These are phyloP conservation scores for Mesembrinibis cayennensis DNA, from an alignment of 2,113 vertebrate genomes.

Conservation along the genomic window DNA sequence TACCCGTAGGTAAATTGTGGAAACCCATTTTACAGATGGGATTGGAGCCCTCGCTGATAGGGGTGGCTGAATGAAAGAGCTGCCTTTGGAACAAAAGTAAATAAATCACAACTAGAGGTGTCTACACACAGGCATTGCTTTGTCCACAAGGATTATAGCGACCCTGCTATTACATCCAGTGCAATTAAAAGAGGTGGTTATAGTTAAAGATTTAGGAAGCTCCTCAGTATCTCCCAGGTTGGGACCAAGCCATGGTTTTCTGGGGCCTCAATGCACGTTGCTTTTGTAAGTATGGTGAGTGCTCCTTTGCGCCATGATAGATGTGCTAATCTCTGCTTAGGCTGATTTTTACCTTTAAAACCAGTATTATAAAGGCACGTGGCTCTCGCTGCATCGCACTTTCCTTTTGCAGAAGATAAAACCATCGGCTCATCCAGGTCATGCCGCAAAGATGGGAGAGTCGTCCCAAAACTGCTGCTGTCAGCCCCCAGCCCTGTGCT, in stretches of 20 bases:
- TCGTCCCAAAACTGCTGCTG: rapidly evolving
- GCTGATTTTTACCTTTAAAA: not conserved
- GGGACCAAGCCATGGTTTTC: not conserved
- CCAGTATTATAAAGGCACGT: no score
- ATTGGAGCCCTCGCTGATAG: not conserved
- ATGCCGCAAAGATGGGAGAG: not conserved
- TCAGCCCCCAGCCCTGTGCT: not conserved
- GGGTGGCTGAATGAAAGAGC: not conserved
- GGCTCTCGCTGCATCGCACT: not conserved
- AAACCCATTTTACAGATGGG: not conserved
- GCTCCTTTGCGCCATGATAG: rapidly evolving
- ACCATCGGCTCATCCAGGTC: no score
- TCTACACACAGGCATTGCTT: not conserved
- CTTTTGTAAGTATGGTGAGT: rapidly evolving
- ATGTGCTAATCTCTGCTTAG: not conserved
- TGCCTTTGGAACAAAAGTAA: rapidly evolving
- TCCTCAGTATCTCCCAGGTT: not conserved
- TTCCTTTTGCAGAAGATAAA: not conserved
- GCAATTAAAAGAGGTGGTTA: not conserved
- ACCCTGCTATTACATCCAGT: not conserved
- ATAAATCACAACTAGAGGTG: not conserved
- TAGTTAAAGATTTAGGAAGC: not conserved
- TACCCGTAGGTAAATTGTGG: not conserved
- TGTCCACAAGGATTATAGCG: no score
- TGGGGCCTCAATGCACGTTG: no score